These are phyloP conservation scores for Anarhynchus alexandrinus DNA, from an alignment of 2,113 vertebrate species.

Conservation along the genomic window DNA sequence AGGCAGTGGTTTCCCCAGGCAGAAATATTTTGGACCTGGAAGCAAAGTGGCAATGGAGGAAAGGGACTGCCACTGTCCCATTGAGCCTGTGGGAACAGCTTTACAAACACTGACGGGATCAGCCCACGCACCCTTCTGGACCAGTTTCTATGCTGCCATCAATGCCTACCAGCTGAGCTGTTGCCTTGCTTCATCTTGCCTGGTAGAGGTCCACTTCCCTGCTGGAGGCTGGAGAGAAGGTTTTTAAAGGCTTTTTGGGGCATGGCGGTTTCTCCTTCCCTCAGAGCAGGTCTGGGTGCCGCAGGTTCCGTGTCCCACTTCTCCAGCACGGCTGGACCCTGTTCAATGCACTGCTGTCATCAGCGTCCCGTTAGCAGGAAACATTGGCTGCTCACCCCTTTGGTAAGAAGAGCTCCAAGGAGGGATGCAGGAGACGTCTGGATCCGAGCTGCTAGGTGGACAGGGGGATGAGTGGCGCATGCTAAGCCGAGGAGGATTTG, in stretches of 20 bases:
- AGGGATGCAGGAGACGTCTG: not conserved
- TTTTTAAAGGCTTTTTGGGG: not conserved
- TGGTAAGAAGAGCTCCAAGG: not conserved
- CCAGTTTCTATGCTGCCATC: not conserved
- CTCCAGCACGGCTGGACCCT: not conserved
- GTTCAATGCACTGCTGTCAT: not conserved
- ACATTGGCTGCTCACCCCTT: not conserved
- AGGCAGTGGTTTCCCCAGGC: not conserved
- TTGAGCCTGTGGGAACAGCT: not conserved
- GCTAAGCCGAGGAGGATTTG: not conserved
- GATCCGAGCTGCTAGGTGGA: not conserved
- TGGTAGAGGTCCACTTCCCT: not conserved
- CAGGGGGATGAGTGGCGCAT: not conserved
- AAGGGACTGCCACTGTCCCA: not conserved
- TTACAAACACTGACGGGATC: not conserved
- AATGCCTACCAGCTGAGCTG: not conserved
- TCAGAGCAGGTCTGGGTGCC: not conserved
- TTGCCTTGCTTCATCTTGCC: not conserved
- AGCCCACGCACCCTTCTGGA: not conserved
- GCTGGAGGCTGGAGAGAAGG: not conserved
- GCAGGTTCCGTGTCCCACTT: not conserved
- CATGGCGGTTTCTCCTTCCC: not conserved
- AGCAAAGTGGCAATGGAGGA: not conserved
- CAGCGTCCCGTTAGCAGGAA: not conserved
- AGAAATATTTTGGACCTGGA: not conserved